These are phyloP conservation scores for Rhinoderma darwinii DNA, from an alignment of 2,113 vertebrate genomes.

Conservation along the genomic window DNA sequence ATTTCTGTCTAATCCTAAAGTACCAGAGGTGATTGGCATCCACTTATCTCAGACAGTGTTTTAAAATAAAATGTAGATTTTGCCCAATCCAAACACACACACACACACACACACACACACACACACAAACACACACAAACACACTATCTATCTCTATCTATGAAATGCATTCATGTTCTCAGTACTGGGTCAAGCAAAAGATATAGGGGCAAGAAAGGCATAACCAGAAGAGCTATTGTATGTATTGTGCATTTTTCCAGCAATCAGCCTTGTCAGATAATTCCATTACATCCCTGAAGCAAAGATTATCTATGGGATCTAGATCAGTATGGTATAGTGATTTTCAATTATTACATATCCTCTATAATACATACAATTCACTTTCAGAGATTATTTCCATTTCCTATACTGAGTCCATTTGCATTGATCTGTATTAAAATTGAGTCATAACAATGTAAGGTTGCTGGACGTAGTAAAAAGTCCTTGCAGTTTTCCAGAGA, in stretches of 20 bases:
- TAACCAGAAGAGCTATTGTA: neutral
- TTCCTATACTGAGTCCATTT: neutral
- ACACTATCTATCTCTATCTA: neutral
- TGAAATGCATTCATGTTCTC: neutral
- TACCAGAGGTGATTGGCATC: too few species aligned
- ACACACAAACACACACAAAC: neutral
- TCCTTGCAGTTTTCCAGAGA: neutral
- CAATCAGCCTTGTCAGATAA: neutral
- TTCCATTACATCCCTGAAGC: neutral
- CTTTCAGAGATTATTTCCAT: neutral
- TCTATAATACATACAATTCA: neutral
- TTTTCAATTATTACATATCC: neutral
- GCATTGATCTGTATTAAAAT: neutral
- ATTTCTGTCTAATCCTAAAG: too few species aligned
- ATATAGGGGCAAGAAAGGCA: neutral
- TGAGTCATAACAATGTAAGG: neutral
- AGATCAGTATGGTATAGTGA: neutral
- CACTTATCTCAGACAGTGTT: too few species aligned
- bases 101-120: neutral
- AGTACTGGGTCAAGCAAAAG: neutral
- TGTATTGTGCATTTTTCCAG: neutral
- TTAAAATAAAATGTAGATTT: neutral
- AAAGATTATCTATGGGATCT: neutral
- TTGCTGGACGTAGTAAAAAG: neutral
- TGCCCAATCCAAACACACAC: neutral